Evolutionary conservation across 2,797 vertebrate genomes (phyloP), one percentile per base, ranked within the genome.

Genomic region (Chrosomus eos): DNA sequence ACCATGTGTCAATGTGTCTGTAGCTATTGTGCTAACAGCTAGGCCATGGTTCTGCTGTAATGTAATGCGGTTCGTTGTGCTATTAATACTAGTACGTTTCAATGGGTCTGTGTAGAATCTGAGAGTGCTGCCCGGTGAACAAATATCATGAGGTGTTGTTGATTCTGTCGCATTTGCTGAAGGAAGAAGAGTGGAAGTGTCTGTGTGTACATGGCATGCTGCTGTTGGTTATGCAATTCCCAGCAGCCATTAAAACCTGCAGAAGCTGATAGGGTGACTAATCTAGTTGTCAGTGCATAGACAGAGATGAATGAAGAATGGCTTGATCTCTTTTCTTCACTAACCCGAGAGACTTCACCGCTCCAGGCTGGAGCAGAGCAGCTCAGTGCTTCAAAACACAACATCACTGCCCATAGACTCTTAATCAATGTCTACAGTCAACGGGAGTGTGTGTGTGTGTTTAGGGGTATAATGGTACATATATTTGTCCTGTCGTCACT

Each of bases 201-300:
- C 51, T 72, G 55, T 74, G 21, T 23, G 33, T 76, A 43, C 45
- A 48, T 48, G 45, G 4, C 53, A 26, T 38, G 40, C 40, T 48
- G 75, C 51, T 62, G 31, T 55, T 3, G 60, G 84, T 68, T 80
- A 43, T n/a, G 64, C 45, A 68, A 75, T 85, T 64, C 62, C 70
- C 84, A 75, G 58, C 38, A 66, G 48, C 66, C 74, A 68, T 74
- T 79, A 58, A 53, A 74, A 51, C 53, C 62, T 48, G 38, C 43
- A 66, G 66, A 71, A 79, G 45, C 31, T 78, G 87, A 86, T 86
- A 83, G 73, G 53, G n/a, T 9, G 64, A 73, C 64, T 88, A 81
- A 84, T 86, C 66, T 81, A 60, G 43, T 76, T 84, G 82, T 83
- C 66, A 45, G 81, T 60, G 19, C 31, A 71, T 48, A 62, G 62